These are phyloP conservation scores for Mustela nigripes DNA, from an alignment of 2,113 vertebrate species.

Conservation along the genomic window DNA sequence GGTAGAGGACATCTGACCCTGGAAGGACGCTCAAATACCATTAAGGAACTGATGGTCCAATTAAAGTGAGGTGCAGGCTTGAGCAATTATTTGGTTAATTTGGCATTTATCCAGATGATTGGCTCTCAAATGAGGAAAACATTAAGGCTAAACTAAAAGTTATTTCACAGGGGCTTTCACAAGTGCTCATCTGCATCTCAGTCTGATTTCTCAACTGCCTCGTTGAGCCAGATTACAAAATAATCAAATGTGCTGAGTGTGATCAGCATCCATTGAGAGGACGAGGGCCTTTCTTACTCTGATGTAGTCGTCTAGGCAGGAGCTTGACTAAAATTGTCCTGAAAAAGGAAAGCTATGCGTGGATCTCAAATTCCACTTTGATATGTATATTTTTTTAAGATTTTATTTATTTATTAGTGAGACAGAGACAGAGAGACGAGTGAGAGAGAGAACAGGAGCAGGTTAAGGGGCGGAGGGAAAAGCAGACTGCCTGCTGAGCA, in stretches of 20 bases:
- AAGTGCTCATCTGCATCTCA: slow-evolving; percentile 50
- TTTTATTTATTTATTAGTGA: too few relatives aligned
- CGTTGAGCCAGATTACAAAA: slow-evolving; percentile 59
- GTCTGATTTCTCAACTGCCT: slow-evolving; percentile 64
- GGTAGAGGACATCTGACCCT: slow-evolving; percentile 2
- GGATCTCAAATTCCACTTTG: neutral
- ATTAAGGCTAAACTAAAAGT: slow-evolving; percentile 64
- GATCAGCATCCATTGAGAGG: slow-evolving; percentile 45
- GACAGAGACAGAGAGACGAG: too few relatives aligned
- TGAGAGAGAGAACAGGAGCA: too few relatives aligned
- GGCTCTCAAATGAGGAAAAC: slow-evolving; percentile 71
- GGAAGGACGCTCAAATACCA: neutral
- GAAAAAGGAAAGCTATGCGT: neutral
- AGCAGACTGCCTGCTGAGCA: too few relatives aligned
- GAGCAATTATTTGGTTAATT: slow-evolving; percentile 70
- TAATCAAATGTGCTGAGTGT: slow-evolving; percentile 30
- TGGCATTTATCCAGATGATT: slow-evolving; percentile 66
- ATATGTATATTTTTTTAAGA: too few relatives aligned
- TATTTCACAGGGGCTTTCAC: slow-evolving; percentile 67
- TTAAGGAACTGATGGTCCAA: slow-evolving; percentile 47
- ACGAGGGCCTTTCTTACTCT: neutral
- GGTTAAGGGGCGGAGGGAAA: too few relatives aligned
- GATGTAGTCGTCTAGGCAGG: neutral
- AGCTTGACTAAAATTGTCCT: neutral
- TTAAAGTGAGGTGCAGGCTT: slow-evolving; percentile 49